Evolutionary conservation across 2,797 vertebrate species (phyloP).

Genomic region (Sebastes cheni): DNA sequence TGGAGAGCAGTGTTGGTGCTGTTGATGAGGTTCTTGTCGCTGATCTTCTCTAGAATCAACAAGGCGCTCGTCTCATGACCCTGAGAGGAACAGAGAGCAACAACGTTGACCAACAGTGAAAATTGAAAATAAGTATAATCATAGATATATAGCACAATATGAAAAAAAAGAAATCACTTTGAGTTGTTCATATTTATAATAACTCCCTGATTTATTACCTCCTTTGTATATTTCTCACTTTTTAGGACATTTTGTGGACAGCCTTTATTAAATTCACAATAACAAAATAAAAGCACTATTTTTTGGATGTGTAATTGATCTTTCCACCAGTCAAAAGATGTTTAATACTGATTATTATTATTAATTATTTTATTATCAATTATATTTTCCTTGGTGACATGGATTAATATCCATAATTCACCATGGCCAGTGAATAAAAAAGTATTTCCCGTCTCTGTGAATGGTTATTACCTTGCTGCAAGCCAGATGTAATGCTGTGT

Average conservation of each 20-base stretch:
- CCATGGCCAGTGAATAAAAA: background rate
- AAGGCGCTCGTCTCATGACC: constrained; percentile 75
- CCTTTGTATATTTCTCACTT: background rate
- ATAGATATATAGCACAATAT: too few relatives aligned
- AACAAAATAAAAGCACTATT: background rate
- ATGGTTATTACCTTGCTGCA: constrained; percentile 71
- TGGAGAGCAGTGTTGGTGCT: constrained; percentile 70
- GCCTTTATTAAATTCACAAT: background rate
- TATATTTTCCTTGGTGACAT: background rate
- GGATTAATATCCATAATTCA: background rate
- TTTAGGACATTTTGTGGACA: background rate
- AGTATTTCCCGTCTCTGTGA: background rate
- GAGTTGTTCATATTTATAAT: background rate
- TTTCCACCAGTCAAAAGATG: background rate
- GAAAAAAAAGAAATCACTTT: background rate
- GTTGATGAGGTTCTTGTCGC: constrained; percentile 74
- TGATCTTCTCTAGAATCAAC: constrained; percentile 77
- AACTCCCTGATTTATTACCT: background rate
- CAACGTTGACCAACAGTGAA: background rate
- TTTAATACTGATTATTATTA: background rate
- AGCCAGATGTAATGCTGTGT: constrained; percentile 96
- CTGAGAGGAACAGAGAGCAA: constrained; percentile 38
- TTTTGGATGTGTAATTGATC: background rate
- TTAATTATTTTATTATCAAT: background rate
- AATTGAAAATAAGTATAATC: background rate